Base-by-base conservation (phyloP, 2,113 vertebrate species). In the Myrmecophaga tridactyla region DNA sequence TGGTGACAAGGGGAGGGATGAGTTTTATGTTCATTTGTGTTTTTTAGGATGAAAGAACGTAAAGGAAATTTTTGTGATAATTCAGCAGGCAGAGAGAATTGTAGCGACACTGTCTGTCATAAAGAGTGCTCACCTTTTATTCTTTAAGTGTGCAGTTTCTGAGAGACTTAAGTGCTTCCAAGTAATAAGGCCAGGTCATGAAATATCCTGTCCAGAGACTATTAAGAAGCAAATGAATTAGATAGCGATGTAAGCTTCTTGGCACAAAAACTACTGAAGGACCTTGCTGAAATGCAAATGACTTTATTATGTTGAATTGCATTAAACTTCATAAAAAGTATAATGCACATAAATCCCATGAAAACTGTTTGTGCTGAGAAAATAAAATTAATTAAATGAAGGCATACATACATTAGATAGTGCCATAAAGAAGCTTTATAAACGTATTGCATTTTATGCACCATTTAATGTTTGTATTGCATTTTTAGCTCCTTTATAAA, bases 271-370 rank as follows among this genome's bases (percentile, higher is more conserved):
- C 97, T 98, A 96, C 95, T 86, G 92, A 98, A 98, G 96, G 89
- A 97, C 87, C 95, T 95, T 96, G 94, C 98, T 98, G 97, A 98
- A 96, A 98, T 98, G 98, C 98, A 98, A 98, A 98, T 98, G 96
- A 81, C 58, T 97, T 98, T 98, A 98, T 98, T 98, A 97, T 93
- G 89, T 27, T 96, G 97, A 98, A 98, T 97, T 97, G 95, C 96
- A 97, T 98, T 98, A 97, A 97, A 97, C 94, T 97, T 97, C 92
- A 62, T 96, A 97, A 98, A 96, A 96, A 96, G 86, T 77, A 96
- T 97, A 96, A 96, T 96, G 84, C 91, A 96, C 89, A 97, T 97
- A 98, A 97, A 93, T 93, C 88, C 67, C 86, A 90, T 91, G 86
- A 96, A 98, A 98, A 98, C 94, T 96, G 98, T 98, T 97, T 98